phyloP scores from a whole-genome alignment of 2,888 invertebrate species.

The Biston betularia region DNA sequence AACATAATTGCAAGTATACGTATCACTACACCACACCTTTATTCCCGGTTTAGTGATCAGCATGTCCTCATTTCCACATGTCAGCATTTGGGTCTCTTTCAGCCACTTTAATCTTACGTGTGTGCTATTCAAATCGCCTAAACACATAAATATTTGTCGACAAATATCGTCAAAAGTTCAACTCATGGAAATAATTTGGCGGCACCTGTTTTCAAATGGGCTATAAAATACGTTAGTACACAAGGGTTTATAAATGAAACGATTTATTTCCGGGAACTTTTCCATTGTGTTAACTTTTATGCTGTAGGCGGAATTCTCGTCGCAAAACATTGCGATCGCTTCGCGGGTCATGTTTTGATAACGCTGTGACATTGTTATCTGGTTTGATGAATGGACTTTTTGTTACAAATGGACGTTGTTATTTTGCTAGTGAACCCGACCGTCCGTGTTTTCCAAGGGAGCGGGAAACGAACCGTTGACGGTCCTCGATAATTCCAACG shows the following conservation, averaged over 20 bases:
- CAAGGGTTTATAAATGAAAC: slow-evolving; percentile 65
- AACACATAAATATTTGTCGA: slow-evolving; percentile 24
- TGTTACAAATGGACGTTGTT: slow-evolving; percentile 81
- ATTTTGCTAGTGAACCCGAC: slow-evolving; percentile 74
- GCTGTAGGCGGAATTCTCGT: slow-evolving; percentile 64
- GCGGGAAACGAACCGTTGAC: slow-evolving; percentile 51
- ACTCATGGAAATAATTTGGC: slow-evolving; percentile 39
- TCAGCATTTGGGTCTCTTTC: too few species aligned
- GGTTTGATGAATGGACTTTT: slow-evolving; percentile 83
- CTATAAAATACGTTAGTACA: slow-evolving; percentile 50
- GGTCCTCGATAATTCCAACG: slow-evolving; percentile 41
- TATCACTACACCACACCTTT: too few species aligned
- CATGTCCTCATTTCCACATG: too few species aligned
- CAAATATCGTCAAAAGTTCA: slow-evolving; percentile 37
- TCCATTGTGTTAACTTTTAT: slow-evolving; percentile 76
- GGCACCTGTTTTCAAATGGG: slow-evolving; percentile 54
- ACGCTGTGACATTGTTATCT: slow-evolving; percentile 82
- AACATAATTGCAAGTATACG: too few species aligned
- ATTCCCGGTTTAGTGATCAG: too few species aligned
- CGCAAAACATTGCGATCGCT: slow-evolving; percentile 80
- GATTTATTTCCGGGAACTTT: slow-evolving; percentile 72
- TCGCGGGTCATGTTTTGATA: slow-evolving; percentile 82
- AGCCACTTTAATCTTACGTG: not conserved
- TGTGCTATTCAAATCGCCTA: not conserved
- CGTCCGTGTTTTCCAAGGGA: slow-evolving; percentile 60